Percentiles rank a stretch among this genome's conserved stretches.
These are phyloP conservation scores for Tautogolabrus adspersus DNA, from an alignment of 2,113 vertebrate genomes.

Conservation along the genomic window DNA sequence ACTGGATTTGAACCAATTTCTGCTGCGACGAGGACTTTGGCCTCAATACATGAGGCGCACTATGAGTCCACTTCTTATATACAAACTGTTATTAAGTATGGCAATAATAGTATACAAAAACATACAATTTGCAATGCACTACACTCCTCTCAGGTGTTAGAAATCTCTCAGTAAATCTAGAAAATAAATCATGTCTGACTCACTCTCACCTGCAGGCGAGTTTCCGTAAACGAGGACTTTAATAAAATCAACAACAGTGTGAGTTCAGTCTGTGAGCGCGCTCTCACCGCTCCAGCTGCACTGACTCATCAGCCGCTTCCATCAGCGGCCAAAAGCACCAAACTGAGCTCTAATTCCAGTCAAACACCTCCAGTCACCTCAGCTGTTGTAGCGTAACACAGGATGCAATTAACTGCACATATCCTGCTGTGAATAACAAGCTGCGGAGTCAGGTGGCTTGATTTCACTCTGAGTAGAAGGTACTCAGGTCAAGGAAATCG, in stretches of 20 bases:
- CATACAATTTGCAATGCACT: not conserved
- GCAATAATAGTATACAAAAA: not conserved
- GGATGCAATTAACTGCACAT: conserved; percentile 48
- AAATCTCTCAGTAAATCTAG: not conserved
- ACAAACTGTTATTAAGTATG: not conserved
- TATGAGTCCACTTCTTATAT: too few species aligned
- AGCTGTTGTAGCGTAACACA: conserved; percentile 46
- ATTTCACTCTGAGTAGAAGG: conserved; percentile 16
- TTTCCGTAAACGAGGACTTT: not conserved
- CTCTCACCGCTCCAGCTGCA: not conserved
- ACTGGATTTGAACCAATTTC: too few species aligned
- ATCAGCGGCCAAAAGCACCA: conserved; percentile 36
- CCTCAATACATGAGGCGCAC: too few species aligned
- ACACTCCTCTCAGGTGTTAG: not conserved
- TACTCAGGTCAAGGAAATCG: conserved; percentile 10
- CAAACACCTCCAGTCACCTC: conserved; percentile 40
- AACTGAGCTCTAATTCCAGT: conserved; percentile 37
- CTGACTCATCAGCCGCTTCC: conserved; percentile 9
- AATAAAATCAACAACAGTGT: not conserved
- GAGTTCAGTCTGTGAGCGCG: not conserved
- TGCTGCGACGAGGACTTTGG: too few species aligned
- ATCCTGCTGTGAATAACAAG: conserved; percentile 44
- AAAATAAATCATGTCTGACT: not conserved
- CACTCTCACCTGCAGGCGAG: not conserved
- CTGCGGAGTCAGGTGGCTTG: conserved; percentile 42